Conservation (phyloP, 2,113 vertebrate species). For the Pholis gunnellus region DNA sequence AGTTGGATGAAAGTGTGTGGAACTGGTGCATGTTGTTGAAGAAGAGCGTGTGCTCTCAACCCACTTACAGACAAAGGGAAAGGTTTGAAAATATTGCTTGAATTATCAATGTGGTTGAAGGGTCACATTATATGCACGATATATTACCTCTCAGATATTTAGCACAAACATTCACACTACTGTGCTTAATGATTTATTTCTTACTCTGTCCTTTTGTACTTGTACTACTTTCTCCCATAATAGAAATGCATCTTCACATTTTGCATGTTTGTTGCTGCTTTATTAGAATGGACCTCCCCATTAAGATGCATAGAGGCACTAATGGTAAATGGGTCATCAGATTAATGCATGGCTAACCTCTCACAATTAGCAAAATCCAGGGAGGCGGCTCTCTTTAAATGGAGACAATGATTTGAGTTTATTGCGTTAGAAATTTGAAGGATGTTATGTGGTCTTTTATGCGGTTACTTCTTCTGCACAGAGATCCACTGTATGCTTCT, state of each 20-base stretch:
- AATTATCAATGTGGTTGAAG: neutral
- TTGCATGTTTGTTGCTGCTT: constrained; percentile 29
- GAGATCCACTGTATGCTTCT: constrained; percentile 24
- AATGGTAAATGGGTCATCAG: constrained; percentile 57
- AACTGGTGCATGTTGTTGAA: constrained; percentile 6
- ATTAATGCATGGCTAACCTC: constrained; percentile 52
- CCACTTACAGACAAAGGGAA: neutral
- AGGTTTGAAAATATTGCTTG: neutral
- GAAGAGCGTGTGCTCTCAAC: neutral
- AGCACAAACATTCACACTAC: neutral
- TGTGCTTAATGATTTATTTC: neutral
- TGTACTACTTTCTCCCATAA: neutral
- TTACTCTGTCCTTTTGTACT: neutral
- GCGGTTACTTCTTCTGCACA: constrained; percentile 5
- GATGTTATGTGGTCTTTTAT: constrained; percentile 1
- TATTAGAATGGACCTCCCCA: constrained; percentile 49
- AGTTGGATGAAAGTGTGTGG: neutral
- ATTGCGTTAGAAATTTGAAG: neutral
- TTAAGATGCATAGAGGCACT: constrained; percentile 42
- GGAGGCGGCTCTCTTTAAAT: constrained; percentile 5
- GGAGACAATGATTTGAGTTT: neutral
- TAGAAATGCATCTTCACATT: constrained; percentile 23
- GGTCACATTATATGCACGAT: neutral
- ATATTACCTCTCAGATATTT: neutral
- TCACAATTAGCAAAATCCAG: constrained; percentile 49